Conservation (phyloP, 2,113 vertebrate genomes). For the Progne subis region DNA sequence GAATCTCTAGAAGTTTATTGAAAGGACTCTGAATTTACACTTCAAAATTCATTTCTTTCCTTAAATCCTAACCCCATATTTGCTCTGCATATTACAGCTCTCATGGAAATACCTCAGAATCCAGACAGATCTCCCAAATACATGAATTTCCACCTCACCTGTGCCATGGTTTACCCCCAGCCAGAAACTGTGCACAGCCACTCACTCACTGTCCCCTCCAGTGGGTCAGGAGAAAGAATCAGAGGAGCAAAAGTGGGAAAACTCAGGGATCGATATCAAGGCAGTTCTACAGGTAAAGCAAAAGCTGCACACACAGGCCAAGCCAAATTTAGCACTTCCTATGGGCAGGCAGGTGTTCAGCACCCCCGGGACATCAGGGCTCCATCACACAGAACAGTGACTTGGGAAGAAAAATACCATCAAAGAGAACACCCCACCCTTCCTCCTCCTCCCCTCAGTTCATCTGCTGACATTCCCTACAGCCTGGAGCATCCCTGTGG, state of each 20-base stretch:
- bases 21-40: not conserved
- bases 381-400: not conserved
- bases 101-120: not conserved
- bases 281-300: not conserved
- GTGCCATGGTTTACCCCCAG: not conserved
- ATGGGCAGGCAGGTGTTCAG: not conserved
- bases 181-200: not conserved
- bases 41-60: not conserved
- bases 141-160: not conserved
- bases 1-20: not conserved
- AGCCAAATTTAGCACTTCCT: not conserved
- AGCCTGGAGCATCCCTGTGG: not conserved
- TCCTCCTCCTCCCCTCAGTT: not conserved
- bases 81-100: not conserved
- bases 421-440: fast-evolving
- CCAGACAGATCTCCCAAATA: not conserved
- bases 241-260: not conserved
- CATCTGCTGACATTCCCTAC: not conserved
- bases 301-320: not conserved
- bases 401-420: not conserved
- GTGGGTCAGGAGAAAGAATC: not conserved
- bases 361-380: not conserved
- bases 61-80: not conserved
- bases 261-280: too few species aligned
- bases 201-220: not conserved